Conservation (phyloP, 1,140 invertebrate species). For the Trichomalopsis sarcophagae region DNA sequence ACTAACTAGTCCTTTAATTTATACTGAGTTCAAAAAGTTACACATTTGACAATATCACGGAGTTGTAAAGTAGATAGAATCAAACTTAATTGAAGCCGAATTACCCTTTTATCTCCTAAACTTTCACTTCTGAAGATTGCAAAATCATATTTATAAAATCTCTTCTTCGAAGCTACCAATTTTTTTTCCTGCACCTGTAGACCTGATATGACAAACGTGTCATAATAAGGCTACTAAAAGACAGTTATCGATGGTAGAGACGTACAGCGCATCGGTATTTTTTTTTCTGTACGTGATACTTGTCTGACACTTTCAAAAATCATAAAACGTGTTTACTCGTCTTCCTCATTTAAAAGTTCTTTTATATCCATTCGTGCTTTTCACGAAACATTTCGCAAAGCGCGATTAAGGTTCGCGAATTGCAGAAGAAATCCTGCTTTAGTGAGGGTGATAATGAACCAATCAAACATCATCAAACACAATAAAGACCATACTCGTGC, state of each 20-base stretch:
- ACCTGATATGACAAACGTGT: background rate
- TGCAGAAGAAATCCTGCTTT: background rate
- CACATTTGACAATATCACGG: too few relatives aligned
- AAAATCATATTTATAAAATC: background rate
- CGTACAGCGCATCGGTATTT: background rate
- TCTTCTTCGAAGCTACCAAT: background rate
- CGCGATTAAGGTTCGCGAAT: background rate
- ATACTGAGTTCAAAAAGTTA: too few relatives aligned
- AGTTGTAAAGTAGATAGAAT: too few relatives aligned
- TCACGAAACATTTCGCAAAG: background rate
- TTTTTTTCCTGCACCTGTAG: background rate
- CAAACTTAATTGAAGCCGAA: background rate
- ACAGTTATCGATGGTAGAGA: too few relatives aligned
- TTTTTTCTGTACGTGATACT: conserved; percentile 16
- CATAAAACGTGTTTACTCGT: background rate
- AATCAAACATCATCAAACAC: background rate
- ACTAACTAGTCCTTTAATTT: too few relatives aligned
- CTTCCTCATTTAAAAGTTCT: conserved; percentile 6
- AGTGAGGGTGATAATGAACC: background rate
- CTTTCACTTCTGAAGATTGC: background rate
- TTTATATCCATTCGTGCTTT: background rate
- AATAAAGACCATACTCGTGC: background rate
- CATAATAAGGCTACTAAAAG: background rate
- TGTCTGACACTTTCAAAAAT: conserved; percentile 13
- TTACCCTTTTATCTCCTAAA: background rate